A percentile compares a stretch with the other conserved stretches of the same genome.
These are phyloP conservation scores for Burhinus oedicnemus DNA, from an alignment of 2,113 vertebrate species.

Conservation along the genomic window DNA sequence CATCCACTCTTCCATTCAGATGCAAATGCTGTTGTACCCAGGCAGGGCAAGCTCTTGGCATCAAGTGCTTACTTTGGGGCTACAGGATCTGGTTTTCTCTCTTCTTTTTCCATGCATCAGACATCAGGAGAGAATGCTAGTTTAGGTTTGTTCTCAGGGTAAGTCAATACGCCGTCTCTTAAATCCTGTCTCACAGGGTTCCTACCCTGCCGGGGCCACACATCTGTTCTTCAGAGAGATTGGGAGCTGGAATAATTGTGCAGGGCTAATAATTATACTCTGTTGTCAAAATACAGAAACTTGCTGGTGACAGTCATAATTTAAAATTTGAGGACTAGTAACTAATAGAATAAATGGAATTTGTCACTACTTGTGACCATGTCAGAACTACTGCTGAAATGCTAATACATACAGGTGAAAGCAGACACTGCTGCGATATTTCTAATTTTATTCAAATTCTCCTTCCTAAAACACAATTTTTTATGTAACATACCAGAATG, in stretches of 20 bases:
- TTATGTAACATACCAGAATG: not conserved
- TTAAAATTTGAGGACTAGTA: not conserved
- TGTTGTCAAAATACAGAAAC: not conserved
- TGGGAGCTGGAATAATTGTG: not conserved
- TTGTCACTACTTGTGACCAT: not conserved
- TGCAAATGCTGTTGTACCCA: conserved; percentile 31
- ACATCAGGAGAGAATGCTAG: conserved; percentile 62
- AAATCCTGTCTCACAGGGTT: not conserved
- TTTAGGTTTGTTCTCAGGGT: conserved; percentile 81
- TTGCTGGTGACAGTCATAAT: fast-evolving
- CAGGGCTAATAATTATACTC: not conserved
- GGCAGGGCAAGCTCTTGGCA: conserved; percentile 71
- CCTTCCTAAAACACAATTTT: not conserved
- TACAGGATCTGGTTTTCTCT: conserved; percentile 48
- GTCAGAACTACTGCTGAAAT: not conserved
- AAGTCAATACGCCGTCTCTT: not conserved
- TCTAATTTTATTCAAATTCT: not conserved
- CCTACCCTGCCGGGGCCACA: not conserved
- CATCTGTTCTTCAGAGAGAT: not conserved
- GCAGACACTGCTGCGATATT: not conserved
- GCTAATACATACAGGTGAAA: not conserved
- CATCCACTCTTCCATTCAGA: conserved; percentile 79
- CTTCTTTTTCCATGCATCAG: conserved; percentile 66
- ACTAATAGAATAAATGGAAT: not conserved
- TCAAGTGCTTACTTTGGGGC: conserved; percentile 64